Base-by-base conservation (phyloP, 2,113 vertebrate genomes). In the Oncorhynchus nerka region DNA sequence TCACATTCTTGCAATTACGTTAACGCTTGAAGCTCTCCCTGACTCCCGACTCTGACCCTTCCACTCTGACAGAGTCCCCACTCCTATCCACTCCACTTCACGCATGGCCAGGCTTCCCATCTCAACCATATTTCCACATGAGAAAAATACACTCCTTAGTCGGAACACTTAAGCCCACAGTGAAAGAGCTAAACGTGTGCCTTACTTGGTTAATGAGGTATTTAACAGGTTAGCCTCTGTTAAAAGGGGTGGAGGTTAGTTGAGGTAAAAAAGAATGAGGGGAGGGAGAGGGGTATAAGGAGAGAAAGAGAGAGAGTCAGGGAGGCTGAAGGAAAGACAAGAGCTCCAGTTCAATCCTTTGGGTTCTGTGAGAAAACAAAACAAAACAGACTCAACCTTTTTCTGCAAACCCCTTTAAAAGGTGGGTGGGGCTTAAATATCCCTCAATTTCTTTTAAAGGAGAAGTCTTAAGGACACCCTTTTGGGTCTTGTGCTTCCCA, bases 1-100 rank as follows among this genome's bases (percentile, higher is more conserved):
- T 97, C 95, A 98, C 96, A 98, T 99, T 98, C 97, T 97, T 97
- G 94, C 96, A 97, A 96, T 98, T 97, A 97, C 94, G 95, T 97
- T 98, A 97, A 97, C 95, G 96, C 96, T 98, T 96, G 95, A 97
- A 96, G 97, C 95, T 94, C 95, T 96, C 85, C 93, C 95, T 96
- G 94, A 95, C 95, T 96, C 93, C 91, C 90, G 93, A 94, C 95
- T 96, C 95, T 94, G 95, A 94, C 93, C 94, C 92, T 92, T 94
- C 94, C 93, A 95, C 94, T 95, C 95, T 93, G 94, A 86, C 86
- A 82, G 82, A 84, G 79, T 83, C 81, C 78, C 51, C 51, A 28
- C 69, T n/a, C 70, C 70, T 51, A 66, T 72, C 80, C 79, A n/a
- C 70, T 69, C 80, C 75, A 67, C 79, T 86, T 82, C 82, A 76